Evolutionary conservation across 2,797 vertebrate genomes (phyloP), one percentile per base, ranked within the genome.

Genomic region (Cuculus canorus): DNA sequence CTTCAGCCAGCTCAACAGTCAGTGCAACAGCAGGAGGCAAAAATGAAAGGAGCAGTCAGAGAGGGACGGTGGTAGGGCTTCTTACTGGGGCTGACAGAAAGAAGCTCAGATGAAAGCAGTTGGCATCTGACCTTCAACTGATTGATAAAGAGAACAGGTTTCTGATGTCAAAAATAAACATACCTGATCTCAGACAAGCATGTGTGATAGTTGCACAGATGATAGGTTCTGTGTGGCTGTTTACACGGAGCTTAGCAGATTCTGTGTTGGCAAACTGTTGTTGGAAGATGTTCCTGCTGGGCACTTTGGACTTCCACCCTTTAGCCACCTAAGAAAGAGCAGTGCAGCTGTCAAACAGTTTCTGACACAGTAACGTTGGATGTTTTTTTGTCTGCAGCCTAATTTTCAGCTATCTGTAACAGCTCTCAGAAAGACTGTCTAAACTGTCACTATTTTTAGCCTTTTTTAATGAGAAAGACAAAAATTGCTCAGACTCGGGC

Each of bases 391-490:
- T 64, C 72, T 81, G 78, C 45, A 76, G 60, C 54, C 79, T 76
- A 27, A 82, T 94, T 94, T 86, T 72, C 70, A 88, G 17, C 1
- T 79, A 25, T 81, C 84, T 59, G 17, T 69, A 73, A 65, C 65
- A 93, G 41, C 60, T 82, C 50, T 72, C 84, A 78, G 48, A 88
- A 89, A 86, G 65, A 27, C 37, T 65, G 17, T 72, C 88, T 86
- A 82, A 92, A 72, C 59, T 68, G 69, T 48, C 2, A 4, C 86
- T 96, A 88, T 93, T 96, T 96, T 97, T 97, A 96, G 64, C 56
- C 48, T 30, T 94, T 79, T 94, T 94, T 52, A 76, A 93, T 93
- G 91, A 89, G 84, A 92, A 77, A 30, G 71, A 75, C 75, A 69
- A 61, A 90, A 91, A 66, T 27, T 64, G 52, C 64, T 94, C 81